Evolutionary conservation across 2,113 vertebrate genomes (phyloP).

Genomic region (Petromus typicus): DNA sequence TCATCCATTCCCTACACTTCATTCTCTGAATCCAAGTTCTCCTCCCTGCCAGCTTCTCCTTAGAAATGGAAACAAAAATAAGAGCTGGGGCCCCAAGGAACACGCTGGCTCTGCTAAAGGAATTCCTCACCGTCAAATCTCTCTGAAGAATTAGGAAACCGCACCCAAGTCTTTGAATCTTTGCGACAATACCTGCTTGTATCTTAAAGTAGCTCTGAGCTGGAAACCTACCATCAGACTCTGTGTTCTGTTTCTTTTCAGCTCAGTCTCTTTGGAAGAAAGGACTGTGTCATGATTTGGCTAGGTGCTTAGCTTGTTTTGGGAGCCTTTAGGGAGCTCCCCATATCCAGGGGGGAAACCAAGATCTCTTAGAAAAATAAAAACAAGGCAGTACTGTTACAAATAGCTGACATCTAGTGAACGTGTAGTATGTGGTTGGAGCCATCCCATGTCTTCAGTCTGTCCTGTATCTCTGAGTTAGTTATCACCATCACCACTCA

Average conservation of each 20-base stretch:
- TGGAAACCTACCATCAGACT: background rate
- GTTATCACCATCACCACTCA: background rate
- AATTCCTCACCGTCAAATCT: background rate
- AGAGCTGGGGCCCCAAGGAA: background rate
- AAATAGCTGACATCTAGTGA: background rate
- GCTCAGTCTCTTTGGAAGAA: conserved; percentile 38
- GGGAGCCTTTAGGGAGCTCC: background rate
- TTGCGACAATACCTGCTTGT: conserved; percentile 36
- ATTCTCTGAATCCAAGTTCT: conserved; percentile 34
- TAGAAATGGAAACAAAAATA: conserved; percentile 66
- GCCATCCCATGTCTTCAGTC: background rate
- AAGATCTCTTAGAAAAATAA: background rate
- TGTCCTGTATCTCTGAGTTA: background rate
- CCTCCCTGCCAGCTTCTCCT: conserved; percentile 46
- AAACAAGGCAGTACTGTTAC: background rate
- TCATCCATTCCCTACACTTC: conserved; percentile 28
- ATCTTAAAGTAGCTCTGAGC: conserved; percentile 58
- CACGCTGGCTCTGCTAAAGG: background rate
- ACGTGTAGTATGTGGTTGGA: background rate
- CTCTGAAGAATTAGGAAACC: background rate
- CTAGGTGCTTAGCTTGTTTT: background rate
- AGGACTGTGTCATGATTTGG: background rate
- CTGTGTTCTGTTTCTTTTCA: background rate
- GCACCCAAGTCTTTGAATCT: background rate
- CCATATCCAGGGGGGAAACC: background rate